These are phyloP conservation scores for Octomys mimax DNA, from an alignment of 2,797 vertebrate genomes.

Conservation along the genomic window DNA sequence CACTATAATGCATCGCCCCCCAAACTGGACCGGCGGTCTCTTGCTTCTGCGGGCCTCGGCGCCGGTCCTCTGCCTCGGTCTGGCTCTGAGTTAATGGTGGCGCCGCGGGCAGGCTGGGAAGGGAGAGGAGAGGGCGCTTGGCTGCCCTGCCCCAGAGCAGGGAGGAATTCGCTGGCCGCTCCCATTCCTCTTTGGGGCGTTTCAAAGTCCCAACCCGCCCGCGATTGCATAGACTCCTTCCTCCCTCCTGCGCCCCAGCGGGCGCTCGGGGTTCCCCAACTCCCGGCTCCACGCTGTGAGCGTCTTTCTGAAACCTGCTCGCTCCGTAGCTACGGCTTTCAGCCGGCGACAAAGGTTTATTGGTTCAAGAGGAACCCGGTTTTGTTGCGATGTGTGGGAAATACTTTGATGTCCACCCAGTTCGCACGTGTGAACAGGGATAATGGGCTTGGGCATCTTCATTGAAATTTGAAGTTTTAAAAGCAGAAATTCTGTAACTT, in stretches of 20 bases:
- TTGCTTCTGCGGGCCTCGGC: not conserved
- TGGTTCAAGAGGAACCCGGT: constrained; percentile 89
- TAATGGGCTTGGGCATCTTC: constrained; percentile 94
- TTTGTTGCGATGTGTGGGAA: constrained; percentile 93
- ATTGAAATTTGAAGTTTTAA: constrained; percentile 94
- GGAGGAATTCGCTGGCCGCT: constrained; percentile 24
- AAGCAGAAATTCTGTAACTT: constrained; percentile 97
- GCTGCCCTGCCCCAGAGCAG: constrained; percentile 10
- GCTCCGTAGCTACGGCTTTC: constrained; percentile 84
- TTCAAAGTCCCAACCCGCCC: not conserved
- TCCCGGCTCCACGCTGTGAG: not conserved
- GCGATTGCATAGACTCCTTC: not conserved
- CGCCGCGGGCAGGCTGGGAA: constrained; percentile 33
- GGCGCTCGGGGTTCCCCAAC: not conserved
- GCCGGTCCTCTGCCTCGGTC: not conserved
- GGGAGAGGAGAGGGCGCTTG: not conserved
- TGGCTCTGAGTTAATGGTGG: constrained; percentile 51
- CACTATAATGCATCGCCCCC: constrained; percentile 87
- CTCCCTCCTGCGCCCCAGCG: not conserved
- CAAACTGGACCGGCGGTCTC: constrained; percentile 86
- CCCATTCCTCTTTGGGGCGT: not conserved
- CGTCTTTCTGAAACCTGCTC: constrained; percentile 79
- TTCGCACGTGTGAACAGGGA: constrained; percentile 92
- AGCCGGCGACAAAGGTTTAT: constrained; percentile 88
- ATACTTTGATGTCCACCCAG: constrained; percentile 95